phyloP scores from a whole-genome alignment of 2,888 invertebrate genomes.

The Phortica magna region DNA sequence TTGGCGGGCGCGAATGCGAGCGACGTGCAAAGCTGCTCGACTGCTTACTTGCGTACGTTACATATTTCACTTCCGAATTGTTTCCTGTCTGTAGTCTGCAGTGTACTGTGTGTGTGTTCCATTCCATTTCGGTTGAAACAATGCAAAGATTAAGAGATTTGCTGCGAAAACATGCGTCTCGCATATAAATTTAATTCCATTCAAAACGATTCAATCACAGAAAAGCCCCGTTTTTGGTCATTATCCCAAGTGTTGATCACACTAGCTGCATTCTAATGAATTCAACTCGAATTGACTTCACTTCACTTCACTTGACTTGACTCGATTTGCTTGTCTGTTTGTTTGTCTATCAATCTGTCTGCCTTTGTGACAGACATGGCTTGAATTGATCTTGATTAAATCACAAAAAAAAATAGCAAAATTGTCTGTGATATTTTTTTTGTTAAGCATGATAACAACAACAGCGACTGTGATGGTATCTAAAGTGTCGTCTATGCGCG shows the following conservation, averaged over 20 bases:
- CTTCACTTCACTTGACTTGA: too few relatives aligned
- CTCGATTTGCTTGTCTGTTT: too few relatives aligned
- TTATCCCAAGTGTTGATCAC: conserved; percentile 32
- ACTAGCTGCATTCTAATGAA: conserved; percentile 58
- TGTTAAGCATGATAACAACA: too few relatives aligned
- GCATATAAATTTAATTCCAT: not conserved
- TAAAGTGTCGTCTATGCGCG: not conserved
- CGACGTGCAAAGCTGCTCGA: not conserved
- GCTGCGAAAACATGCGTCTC: not conserved
- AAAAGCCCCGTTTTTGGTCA: conserved; percentile 23
- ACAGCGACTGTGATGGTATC: too few relatives aligned
- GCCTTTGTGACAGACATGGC: conserved; percentile 33
- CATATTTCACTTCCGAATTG: not conserved
- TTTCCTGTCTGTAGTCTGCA: not conserved
- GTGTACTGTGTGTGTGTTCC: not conserved
- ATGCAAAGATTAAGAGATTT: too few relatives aligned
- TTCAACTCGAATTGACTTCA: conserved; percentile 55
- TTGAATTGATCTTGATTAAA: conserved; percentile 1
- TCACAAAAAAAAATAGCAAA: not conserved
- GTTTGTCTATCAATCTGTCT: not conserved
- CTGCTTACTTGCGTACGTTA: not conserved
- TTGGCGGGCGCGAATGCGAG: not conserved
- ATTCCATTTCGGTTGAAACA: not conserved
- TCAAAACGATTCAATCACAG: not conserved
- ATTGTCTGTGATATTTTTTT: too few relatives aligned